Evolutionary conservation across 2,113 vertebrate species (phyloP), one percentile per base, ranked within the genome.

Genomic region (Nerophis lumbriciformis): DNA sequence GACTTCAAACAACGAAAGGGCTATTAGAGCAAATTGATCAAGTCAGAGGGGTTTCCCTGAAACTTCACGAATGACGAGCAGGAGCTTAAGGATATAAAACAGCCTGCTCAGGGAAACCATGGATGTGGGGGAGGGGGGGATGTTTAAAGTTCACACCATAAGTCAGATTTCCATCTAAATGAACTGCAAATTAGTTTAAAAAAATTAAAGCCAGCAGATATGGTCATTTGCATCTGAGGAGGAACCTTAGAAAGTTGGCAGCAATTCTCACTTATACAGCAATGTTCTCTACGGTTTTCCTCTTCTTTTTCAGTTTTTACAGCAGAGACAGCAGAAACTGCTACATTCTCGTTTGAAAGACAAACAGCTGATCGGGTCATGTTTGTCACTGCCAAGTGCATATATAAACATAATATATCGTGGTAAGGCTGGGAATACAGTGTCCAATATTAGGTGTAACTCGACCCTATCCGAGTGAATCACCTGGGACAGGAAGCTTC

Each of bases 1-100:
- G 63, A 75, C 79, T 48, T 16, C 70, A 44, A 48, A 39, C 69
- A 75, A 52, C 80, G 42, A 77, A 60, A 59, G 77, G 3, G 48
- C 51, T 65, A 76, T 64, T 37, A 59, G 11, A 42, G 70, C 8
- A 44, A 51, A 75, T 28, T 66, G 61, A 75, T 79, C 59, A 37
- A 59, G n/a, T 65, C 66, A 51, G 45, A 69, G 55, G 70, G 63
- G 71, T 50, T 60, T 69, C 55, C 69, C 77, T 58, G 59, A 54
- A 69, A 64, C 63, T 55, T 73, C 35, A 44, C 37, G 42, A 38
- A 58, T 58, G 48, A 63, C 45, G 58, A 16, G 77, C 38, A 48
- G 38, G 12, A 39, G 57, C 64, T 79, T 21, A 69, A 62, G 65
- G 54, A 59, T 8, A 21, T 16, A 47, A 53, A 66, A 68, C 16